Evolutionary conservation across 1,140 invertebrate species (phyloP), one percentile per base, ranked within the genome.

Genomic region (Centruroides sculpturatus): DNA sequence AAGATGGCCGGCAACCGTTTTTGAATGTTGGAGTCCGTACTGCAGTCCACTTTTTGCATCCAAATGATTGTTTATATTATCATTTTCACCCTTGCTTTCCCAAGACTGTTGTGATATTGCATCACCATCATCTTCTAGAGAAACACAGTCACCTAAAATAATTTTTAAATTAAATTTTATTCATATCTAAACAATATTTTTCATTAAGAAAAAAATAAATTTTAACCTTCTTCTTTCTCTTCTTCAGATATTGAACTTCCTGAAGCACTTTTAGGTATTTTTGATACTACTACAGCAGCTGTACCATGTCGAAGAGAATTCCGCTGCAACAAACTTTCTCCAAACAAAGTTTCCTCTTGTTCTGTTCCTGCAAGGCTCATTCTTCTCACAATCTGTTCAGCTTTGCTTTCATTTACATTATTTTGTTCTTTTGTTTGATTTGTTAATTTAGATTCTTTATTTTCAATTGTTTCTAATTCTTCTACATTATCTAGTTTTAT

Each of bases 201-300:
- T 41, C 23, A 23, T 41, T 41, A 41, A 8, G 8, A 6, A 41
- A 41, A 5, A 41, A 41, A 41, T 41, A 6, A 41, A 6, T 41
- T 8, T 41, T 8, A 78, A 34, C 79, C 77, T 51, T 80, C 77
- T 34, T 66, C 58, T 47, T 64, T 80, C 75, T 70, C 81, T 53
- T 71, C 71, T 66, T 90, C 88, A 0, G 87, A 89, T 53, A 91
- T 75, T 68, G 87, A 90, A 66, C 87, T 90, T 67, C 90, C 88
- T 2, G 87, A 90, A 7, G 82, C 86, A 65, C 87, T 89, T 74
- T 90, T 91, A 48, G 65, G 64, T 56, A 67, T 53, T 55, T 47
- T 54, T 50, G 60, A 52, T 35, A 56, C 59, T 11, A 54, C 55
- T 10, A 59, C 56, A 46, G 64, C 35, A 36, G 60, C 57, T 53